phyloP scores from a whole-genome alignment of 2,113 vertebrate genomes.

The Corynorhinus townsendii region DNA sequence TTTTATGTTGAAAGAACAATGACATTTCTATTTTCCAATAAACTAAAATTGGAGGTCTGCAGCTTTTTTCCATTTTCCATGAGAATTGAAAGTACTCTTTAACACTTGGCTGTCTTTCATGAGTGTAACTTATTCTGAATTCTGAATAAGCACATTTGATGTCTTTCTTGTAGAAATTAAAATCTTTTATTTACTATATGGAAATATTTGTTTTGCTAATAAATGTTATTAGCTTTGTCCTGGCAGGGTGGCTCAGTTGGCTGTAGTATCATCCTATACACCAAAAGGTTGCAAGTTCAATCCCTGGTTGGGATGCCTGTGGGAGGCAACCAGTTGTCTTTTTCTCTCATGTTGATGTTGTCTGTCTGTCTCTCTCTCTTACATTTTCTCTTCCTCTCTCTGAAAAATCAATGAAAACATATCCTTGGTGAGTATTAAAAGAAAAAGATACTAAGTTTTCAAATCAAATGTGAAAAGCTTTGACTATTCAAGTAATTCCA shows the following conservation, averaged over 20 bases:
- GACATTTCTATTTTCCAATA: not conserved
- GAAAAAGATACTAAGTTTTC: not conserved
- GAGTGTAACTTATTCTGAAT: not conserved
- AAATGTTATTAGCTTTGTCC: not conserved
- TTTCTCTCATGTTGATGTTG: too few species aligned
- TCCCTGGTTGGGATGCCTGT: too few species aligned
- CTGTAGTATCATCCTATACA: too few species aligned
- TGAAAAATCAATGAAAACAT: not conserved
- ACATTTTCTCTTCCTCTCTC: not conserved
- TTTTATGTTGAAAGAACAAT: slow-evolving; percentile 44
- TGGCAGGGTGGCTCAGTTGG: too few species aligned
- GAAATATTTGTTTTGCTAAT: not conserved
- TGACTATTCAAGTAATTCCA: not conserved
- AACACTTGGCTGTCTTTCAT: not conserved
- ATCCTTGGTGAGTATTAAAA: not conserved
- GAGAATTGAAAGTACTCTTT: not conserved
- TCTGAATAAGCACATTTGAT: not conserved
- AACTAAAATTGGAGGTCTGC: not conserved
- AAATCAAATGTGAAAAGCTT: not conserved
- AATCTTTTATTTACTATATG: not conserved
- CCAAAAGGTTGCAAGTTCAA: too few species aligned
- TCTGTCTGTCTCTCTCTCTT: too few species aligned
- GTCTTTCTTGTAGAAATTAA: not conserved
- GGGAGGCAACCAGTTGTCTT: too few species aligned
- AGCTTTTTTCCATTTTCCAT: fast-evolving